These are phyloP conservation scores for Mallotus villosus DNA, from an alignment of 2,797 vertebrate species.

Conservation along the genomic window DNA sequence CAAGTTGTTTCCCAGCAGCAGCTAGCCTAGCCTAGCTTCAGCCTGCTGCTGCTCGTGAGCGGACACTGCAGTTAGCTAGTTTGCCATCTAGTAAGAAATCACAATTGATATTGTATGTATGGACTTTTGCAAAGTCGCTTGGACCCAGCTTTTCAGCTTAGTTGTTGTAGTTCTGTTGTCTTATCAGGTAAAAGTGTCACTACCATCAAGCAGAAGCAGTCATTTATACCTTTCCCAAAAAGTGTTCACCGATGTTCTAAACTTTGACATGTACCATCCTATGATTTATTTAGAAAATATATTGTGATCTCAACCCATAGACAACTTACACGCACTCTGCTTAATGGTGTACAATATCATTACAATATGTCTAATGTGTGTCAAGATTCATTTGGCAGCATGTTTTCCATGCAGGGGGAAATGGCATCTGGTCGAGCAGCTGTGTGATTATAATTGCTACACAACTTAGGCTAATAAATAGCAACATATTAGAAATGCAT, in stretches of 20 bases:
- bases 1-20: no score
- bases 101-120: not conserved
- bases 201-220: no score
- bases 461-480: conserved; percentile 69
- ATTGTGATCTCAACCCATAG: no score
- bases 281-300: no score
- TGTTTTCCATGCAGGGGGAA: conserved; percentile 66
- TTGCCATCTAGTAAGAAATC: no score
- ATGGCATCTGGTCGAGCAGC: conserved; percentile 75
- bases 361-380: conserved; percentile 47
- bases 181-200: not conserved
- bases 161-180: not conserved
- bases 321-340: not conserved
- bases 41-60: no score
- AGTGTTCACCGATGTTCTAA: no score
- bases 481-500: conserved; percentile 58
- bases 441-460: conserved; percentile 71
- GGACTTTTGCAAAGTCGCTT: conserved; percentile 5
- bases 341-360: not conserved
- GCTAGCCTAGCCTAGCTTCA: no score
- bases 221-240: no score
- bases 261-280: no score
- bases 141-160: not conserved
- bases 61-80: no score
- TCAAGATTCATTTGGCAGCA: conserved; percentile 68